Base-by-base conservation (phyloP, 2,888 invertebrate species). In the Cephus nigrinus region DNA sequence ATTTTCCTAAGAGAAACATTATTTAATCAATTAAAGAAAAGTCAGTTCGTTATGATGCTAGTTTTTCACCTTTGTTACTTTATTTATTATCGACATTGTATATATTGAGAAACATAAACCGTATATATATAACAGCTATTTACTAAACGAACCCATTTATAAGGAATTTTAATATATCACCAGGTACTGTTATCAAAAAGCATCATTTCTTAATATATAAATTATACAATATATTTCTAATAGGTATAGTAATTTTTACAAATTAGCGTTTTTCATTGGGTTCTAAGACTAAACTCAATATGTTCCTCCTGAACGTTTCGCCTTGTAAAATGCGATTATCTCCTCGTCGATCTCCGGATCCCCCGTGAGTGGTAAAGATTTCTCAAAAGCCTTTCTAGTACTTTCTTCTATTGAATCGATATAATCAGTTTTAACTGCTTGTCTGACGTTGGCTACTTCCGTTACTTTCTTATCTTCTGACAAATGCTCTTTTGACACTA, bases 311-410 rank as follows among this genome's bases (percentile, higher is more conserved):
- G 80, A 78, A 72, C 85, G 83, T 83, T 88, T 84, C 11, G 86
- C 85, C 89, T 90, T 69, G 84, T 92, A 92, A 87, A 92, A 93
- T 69, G 91, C 92, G 78, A 92, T 88, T 76, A 93, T 93, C 88
- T 93, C 93, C 78, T 92, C 91, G 83, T 93, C 93, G 30, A 93
- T 91, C 80, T 92, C 92, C 4, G 87, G 85, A 84, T 93, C 93
- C 2, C 93, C 93, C 15, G 93, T 93, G 33, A 93, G 83, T 12
- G 92, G 91, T 34, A 93, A 87, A 1, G 89, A 89, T 78, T 90
- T 88, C 76, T 90, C 86, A 81, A 92, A 91, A 72, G 88, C 82
- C 15, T 88, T 87, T 73, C 83, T 79, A 55, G 77, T 80, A 32
- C 80, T 76, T 71, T 77, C 72, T 31, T 12, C 35, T 12, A 74